Base-by-base conservation (phyloP, 2,888 invertebrate genomes). In the Suillia variegata region DNA sequence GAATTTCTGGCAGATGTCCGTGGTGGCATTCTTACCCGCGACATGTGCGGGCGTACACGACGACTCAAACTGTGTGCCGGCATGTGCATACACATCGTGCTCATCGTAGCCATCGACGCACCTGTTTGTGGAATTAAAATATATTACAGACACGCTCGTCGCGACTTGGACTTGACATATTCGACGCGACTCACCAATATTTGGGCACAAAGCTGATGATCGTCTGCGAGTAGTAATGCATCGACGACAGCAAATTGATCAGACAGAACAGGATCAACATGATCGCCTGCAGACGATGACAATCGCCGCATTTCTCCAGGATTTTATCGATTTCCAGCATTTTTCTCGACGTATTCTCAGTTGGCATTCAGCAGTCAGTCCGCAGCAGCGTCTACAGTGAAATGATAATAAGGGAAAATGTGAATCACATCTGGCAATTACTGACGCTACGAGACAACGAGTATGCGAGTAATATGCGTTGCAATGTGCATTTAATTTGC, bases 211-310 rank as follows among this genome's bases (percentile, higher is more conserved):
- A 80, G 67, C 84, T 85, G 56, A 86, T 85, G 63, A 87, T 86
- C 13, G 86, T 86, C 73, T 87, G 86, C 8, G 85, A 85, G 70
- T 86, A 87, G 74, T 87, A 87, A 67, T 87, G 86, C 73, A 85
- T 83, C 1, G 85, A 83, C 0, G 85, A 85, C 4, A 86, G 73
- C 8, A 85, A 66, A 72, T 87, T 87, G 59, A 86, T 84, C 5
- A 84, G 42, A 56, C 84, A 83, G 69, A 87, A 87, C 1, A 86
- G 73, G 13, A 81, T 63, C 74, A 86, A 77, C 64, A 87, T 74
- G 3, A 85, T 73, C 45, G 78, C 69, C 70, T 87, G 86, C 70
- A 84, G 83, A 52, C 81, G 81, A 65, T 83, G 81, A 63, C 85
- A 85, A 73, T 85, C 85, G 26, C 86, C 85, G 34, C 83, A 85